Percentiles rank a stretch among this genome's conserved stretches.
These are phyloP conservation scores for Chlorodrepanis virens DNA, from an alignment of 2,113 vertebrate genomes.

Conservation along the genomic window DNA sequence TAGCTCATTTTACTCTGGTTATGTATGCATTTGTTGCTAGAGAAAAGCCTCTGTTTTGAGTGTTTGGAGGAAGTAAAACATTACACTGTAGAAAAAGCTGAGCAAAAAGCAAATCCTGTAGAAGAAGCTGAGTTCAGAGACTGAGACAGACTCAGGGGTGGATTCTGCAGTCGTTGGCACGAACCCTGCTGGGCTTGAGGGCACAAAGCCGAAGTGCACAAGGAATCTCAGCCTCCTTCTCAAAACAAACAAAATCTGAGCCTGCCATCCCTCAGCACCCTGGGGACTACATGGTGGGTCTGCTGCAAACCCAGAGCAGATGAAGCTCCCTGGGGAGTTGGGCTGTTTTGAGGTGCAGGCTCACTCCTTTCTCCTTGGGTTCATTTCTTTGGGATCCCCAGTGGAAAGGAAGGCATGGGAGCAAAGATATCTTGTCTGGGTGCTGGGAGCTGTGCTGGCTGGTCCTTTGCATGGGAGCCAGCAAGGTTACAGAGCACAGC, in stretches of 20 bases:
- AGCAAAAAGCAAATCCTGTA: not conserved
- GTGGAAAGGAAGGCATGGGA: not conserved
- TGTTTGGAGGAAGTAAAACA: not conserved
- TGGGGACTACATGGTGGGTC: accelerated
- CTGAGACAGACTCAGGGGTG: not conserved
- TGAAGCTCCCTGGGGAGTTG: not conserved
- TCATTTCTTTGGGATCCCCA: not conserved
- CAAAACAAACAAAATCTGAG: conserved; percentile 1
- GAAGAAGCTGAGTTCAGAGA: not conserved
- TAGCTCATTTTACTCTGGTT: not conserved
- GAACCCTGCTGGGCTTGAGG: conserved; percentile 10
- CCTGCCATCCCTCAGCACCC: not conserved
- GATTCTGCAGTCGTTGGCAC: not conserved
- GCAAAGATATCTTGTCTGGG: not conserved
- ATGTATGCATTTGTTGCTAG: not conserved
- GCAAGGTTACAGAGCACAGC: not conserved
- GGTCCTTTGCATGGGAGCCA: not conserved
- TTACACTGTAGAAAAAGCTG: not conserved
- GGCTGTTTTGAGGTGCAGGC: not conserved
- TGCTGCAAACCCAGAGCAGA: not conserved
- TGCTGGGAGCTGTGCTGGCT: not conserved
- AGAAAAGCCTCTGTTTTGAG: not conserved
- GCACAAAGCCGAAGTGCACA: conserved; percentile 3
- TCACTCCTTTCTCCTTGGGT: not conserved
- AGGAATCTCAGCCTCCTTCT: not conserved